These are phyloP conservation scores for Palythoa caribaeorum DNA, from an alignment of 92 coral and sea anemone genomes.

Conservation along the genomic window DNA sequence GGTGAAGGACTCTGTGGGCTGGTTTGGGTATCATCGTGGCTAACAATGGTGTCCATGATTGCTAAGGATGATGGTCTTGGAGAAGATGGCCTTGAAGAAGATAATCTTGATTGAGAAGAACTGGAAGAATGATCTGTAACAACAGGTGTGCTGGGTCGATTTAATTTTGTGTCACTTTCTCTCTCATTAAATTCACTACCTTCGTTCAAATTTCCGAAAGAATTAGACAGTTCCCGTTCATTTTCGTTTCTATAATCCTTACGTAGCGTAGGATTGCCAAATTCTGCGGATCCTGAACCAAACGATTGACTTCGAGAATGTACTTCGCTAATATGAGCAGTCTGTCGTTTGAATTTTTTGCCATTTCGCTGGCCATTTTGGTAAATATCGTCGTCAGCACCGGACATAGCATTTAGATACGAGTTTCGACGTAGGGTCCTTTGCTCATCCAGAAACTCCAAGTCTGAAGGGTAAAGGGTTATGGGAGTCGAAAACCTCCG, in stretches of 20 bases:
- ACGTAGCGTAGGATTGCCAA: neutral
- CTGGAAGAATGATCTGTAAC: constrained; percentile 73
- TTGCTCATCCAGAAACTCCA: constrained; percentile 58
- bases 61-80: constrained; percentile 75
- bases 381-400: constrained; percentile 55
- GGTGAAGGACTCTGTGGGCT: constrained; percentile 62
- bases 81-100: constrained; percentile 62
- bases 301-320: constrained; percentile 30
- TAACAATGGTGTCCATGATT: constrained; percentile 64
- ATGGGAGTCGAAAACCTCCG: constrained; percentile 44
- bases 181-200: neutral
- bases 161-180: neutral
- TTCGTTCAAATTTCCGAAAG: constrained; percentile 27
- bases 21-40: constrained; percentile 56
- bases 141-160: constrained; percentile 48
- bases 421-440: constrained; percentile 82
- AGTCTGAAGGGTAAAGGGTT: constrained; percentile 47
- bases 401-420: constrained; percentile 80
- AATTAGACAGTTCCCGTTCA: constrained; percentile 20
- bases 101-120: constrained; percentile 52
- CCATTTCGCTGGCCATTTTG: constrained; percentile 36
- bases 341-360: neutral
- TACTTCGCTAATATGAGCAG: neutral
- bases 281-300: neutral
- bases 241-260: neutral